phyloP scores from a whole-genome alignment of 1,140 invertebrate genomes.

The Probaryconus sp. region DNA sequence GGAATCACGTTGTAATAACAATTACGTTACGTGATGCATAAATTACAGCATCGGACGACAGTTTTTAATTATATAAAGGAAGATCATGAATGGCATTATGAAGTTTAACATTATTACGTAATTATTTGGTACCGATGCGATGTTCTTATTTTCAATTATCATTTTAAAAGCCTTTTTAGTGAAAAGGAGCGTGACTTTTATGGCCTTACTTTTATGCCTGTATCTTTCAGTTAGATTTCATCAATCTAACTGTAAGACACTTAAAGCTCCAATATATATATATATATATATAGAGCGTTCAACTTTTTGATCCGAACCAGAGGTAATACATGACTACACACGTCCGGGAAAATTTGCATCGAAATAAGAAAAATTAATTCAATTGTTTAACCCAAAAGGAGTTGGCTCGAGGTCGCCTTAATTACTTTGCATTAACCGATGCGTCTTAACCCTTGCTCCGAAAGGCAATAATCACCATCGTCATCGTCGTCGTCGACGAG shows the following conservation, averaged over 20 bases:
- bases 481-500: constrained; percentile 15
- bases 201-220: too few relatives aligned
- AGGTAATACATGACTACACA: too few relatives aligned
- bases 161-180: too few relatives aligned
- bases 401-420: constrained; percentile 21
- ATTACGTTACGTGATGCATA: constrained; percentile 16
- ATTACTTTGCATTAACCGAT: constrained; percentile 44
- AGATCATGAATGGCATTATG: constrained; percentile 19
- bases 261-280: too few relatives aligned
- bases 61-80: constrained; percentile 9
- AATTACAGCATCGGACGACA: constrained; percentile 4
- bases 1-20: background rate
- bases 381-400: background rate
- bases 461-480: constrained; percentile 32
- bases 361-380: constrained; percentile 43
- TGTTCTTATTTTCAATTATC: too few relatives aligned
- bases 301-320: background rate
- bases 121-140: constrained; percentile 1
- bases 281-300: too few relatives aligned
- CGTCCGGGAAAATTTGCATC: constrained; percentile 30
- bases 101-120: constrained; percentile 20
- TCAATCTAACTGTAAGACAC: too few relatives aligned
- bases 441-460: constrained; percentile 6
- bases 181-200: too few relatives aligned
- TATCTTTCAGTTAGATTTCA: too few relatives aligned